Percentiles rank a stretch among this genome's conserved stretches.
Evolutionary conservation across 1,140 invertebrate genomes (phyloP).

Genomic region (Listronotus bonariensis): DNA sequence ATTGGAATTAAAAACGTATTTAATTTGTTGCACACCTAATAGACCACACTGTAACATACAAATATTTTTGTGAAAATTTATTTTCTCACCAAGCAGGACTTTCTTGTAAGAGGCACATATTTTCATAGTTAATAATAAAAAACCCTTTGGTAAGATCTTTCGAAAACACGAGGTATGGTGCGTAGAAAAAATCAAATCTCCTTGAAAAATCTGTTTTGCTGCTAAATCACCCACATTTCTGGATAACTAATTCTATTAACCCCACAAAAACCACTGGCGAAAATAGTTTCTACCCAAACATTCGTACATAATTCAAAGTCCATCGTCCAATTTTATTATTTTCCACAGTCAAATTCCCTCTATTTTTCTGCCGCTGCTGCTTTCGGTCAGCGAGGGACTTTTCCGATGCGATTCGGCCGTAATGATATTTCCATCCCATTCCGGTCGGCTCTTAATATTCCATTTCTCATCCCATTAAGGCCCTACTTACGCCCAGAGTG

Average conservation of each 20-base stretch:
- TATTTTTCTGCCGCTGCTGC: constrained; percentile 53
- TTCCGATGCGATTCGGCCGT: constrained; percentile 46
- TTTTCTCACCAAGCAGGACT: no score
- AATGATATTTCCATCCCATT: constrained; percentile 56
- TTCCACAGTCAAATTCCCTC: constrained; percentile 56
- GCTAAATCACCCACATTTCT: no score
- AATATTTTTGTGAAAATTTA: no score
- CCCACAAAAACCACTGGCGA: constrained; percentile 13
- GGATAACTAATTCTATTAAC: constrained; percentile 8
- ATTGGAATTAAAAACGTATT: no score
- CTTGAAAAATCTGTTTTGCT: no score
- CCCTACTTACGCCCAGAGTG: constrained; percentile 6
- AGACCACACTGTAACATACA: no score
- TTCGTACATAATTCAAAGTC: constrained; percentile 55
- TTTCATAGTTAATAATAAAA: no score
- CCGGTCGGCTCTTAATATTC: constrained; percentile 36
- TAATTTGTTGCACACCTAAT: no score
- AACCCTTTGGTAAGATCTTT: no score
- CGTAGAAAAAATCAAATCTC: no score
- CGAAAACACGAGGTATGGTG: no score
- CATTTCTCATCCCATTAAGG: constrained; percentile 29
- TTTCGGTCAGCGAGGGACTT: constrained; percentile 54
- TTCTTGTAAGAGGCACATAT: no score
- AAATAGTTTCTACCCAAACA: constrained; percentile 34
- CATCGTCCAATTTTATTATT: constrained; percentile 56